These are phyloP conservation scores for Nasonia giraulti DNA, from an alignment of 1,140 invertebrate genomes.

Conservation along the genomic window DNA sequence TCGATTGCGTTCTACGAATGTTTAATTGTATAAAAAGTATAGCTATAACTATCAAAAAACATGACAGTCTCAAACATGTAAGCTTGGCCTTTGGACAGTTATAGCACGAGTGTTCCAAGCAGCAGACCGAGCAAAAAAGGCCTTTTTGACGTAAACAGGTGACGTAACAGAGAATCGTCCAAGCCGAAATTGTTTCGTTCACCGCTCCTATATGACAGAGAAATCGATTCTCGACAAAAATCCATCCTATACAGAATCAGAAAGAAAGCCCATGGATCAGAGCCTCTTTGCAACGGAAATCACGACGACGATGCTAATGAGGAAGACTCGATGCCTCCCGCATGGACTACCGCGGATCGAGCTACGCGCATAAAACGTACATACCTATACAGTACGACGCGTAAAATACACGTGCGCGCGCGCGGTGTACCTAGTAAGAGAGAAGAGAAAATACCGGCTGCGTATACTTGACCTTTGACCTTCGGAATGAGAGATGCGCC, in stretches of 20 bases:
- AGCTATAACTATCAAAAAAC: too few species aligned
- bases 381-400: background rate
- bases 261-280: background rate
- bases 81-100: too few species aligned
- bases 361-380: background rate
- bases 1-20: background rate
- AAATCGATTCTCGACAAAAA: background rate
- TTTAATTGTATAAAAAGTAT: background rate
- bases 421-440: background rate
- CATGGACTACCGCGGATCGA: background rate
- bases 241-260: background rate
- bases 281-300: background rate
- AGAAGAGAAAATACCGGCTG: slow-evolving; percentile 28
- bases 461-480: slow-evolving; percentile 43
- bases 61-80: too few species aligned
- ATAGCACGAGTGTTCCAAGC: too few species aligned
- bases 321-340: slow-evolving; percentile 5
- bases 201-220: too few species aligned
- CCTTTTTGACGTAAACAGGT: too few species aligned
- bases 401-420: background rate
- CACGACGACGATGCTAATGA: slow-evolving; percentile 51
- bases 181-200: too few species aligned
- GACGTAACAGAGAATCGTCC: too few species aligned
- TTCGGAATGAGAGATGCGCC: background rate
- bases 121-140: too few species aligned